Percentiles rank a stretch among this genome's conserved stretches.
phyloP scores from a whole-genome alignment of 2,888 invertebrate species.

The Apodemia hepburni region DNA sequence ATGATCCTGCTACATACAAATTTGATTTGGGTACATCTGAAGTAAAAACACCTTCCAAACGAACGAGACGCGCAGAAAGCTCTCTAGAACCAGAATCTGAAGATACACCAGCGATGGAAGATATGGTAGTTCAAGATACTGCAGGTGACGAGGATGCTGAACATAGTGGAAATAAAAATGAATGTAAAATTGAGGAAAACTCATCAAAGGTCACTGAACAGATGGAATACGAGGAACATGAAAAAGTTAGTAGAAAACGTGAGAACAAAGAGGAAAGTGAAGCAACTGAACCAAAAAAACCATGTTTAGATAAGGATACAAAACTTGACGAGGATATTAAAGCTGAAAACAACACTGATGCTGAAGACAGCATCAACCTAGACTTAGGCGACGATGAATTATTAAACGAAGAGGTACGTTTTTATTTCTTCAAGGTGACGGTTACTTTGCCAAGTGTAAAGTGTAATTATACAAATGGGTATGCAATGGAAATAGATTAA shows the following conservation, averaged over 20 bases:
- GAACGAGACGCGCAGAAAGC: conserved; percentile 64
- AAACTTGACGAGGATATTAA: conserved; percentile 61
- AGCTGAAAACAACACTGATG: conserved; percentile 82
- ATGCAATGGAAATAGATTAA: conserved; percentile 65
- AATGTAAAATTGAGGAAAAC: conserved; percentile 29
- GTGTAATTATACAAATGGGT: conserved; percentile 51
- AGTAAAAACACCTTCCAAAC: conserved; percentile 68
- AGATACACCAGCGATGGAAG: conserved; percentile 67
- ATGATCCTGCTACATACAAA: conserved; percentile 86
- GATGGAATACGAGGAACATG: conserved; percentile 57
- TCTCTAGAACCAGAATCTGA: conserved; percentile 56
- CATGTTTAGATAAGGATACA: conserved; percentile 55
- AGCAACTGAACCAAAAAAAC: conserved; percentile 55
- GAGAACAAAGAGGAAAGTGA: conserved; percentile 60
- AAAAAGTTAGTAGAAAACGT: conserved; percentile 56
- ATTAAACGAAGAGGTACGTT: conserved; percentile 87
- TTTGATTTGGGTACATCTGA: conserved; percentile 76
- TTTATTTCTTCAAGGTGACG: conserved; percentile 70
- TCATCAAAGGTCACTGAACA: conserved; percentile 38
- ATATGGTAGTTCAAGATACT: conserved; percentile 72
- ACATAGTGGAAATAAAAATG: conserved; percentile 25
- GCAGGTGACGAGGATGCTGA: conserved; percentile 68
- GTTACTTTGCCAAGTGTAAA: conserved; percentile 51
- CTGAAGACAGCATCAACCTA: conserved; percentile 89
- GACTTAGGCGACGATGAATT: conserved; percentile 91